Evolutionary conservation across 2,888 invertebrate species (phyloP), one percentile per base, ranked within the genome.

Genomic region (Galerucella nymphaeae): DNA sequence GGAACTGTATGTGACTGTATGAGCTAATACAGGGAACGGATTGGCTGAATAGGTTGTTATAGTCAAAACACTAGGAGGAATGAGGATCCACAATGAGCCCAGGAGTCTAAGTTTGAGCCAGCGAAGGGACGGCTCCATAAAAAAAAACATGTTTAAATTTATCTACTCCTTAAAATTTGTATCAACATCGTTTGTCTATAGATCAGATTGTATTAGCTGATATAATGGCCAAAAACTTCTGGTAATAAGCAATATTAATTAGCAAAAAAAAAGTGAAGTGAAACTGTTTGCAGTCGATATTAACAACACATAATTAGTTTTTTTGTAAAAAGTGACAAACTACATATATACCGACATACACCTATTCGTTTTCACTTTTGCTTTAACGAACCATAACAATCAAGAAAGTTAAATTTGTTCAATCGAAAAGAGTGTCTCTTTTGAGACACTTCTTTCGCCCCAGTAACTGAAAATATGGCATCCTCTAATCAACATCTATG

Each of bases 241-340:
- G 18, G 2, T 16, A 16, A 16, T 53, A 16, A 53, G 10, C 53
- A 53, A 53, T 18, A 1, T 18, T 53, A 53, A 53, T 53, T 53
- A 53, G 16, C 18, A 53, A 16, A 53, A 53, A 53, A 48, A 30
- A 5, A 8, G 50, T n/a, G 18, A 64, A 70, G 70, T 70, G 70
- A 70, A 70, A 70, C 55, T 38, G n/a, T 50, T 57, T 23, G 16
- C 18, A 64, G 62, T 64, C 63, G 45, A 63, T 70, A 63, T 48
- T 63, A 55, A 57, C 41, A 63, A 69, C 58, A 62, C 30, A 14
- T 48, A 69, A 69, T 69, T 69, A 69, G 30, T 38, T 69, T 69
- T 45, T 69, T 64, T 57, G 18, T 80, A 80, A 81, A 81, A 81
- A 82, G 82, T 81, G 82, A 82, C 82, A 82, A 82, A 82, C 77